These are phyloP conservation scores for Gymnarchus niloticus DNA, from an alignment of 2,113 vertebrate genomes.

Conservation along the genomic window DNA sequence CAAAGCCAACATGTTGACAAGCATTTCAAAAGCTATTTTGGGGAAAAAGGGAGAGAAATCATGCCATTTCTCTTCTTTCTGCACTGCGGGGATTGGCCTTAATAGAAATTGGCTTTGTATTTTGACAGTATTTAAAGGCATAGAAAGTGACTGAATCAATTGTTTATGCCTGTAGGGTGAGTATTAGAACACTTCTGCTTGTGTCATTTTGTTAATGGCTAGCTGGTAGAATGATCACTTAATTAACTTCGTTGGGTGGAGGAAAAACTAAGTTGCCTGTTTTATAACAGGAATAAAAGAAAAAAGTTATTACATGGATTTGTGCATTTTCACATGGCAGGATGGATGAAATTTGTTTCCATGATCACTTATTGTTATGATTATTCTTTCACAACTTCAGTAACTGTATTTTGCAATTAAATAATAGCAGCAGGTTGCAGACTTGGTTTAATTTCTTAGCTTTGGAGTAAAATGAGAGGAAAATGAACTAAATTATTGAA, in stretches of 20 bases:
- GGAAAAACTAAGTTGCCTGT: slow-evolving; percentile 21
- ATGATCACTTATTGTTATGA: slow-evolving; percentile 22
- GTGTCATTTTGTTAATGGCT: slow-evolving; percentile 38
- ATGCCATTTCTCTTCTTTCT: neutral
- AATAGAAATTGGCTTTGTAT: slow-evolving; percentile 30
- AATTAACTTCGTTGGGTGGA: slow-evolving; percentile 34
- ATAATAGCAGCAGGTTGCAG: slow-evolving; percentile 14
- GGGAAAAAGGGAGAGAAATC: neutral
- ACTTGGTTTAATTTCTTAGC: slow-evolving; percentile 22
- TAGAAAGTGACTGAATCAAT: slow-evolving; percentile 43
- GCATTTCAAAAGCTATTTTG: slow-evolving; percentile 15
- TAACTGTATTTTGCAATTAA: slow-evolving; percentile 18
- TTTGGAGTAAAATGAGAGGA: slow-evolving; percentile 21
- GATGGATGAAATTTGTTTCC: slow-evolving; percentile 9
- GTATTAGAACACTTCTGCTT: slow-evolving; percentile 36
- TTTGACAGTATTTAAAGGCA: slow-evolving; percentile 20
- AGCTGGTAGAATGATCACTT: slow-evolving; percentile 39
- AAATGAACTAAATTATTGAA: slow-evolving; percentile 19
- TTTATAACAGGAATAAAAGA: slow-evolving; percentile 8
- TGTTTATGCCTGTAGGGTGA: slow-evolving; percentile 31
- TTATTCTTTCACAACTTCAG: slow-evolving; percentile 27
- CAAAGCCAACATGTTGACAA: slow-evolving; percentile 27
- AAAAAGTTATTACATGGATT: slow-evolving; percentile 20
- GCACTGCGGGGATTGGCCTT: slow-evolving; percentile 26
- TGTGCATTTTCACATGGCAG: slow-evolving; percentile 1